Evolutionary conservation across 2,888 invertebrate genomes (phyloP), one percentile per base, ranked within the genome.

Genomic region (Nemoura dubitans): DNA sequence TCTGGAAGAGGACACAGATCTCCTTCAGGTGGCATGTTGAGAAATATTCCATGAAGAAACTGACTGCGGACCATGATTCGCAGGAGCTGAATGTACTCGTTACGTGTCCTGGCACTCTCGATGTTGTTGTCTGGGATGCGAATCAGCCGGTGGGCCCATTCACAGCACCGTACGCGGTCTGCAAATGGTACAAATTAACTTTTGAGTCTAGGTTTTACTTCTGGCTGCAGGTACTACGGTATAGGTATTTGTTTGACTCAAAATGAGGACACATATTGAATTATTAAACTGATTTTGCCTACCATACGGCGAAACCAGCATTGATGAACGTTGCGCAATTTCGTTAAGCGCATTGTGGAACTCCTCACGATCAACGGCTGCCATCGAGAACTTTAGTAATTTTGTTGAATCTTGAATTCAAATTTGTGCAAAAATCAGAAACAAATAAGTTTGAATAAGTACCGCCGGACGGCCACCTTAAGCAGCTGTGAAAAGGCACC

Each of bases 21-120:
- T 2, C 90, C 89, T 42, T 84, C 76, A 10, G 83, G 85, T 42
- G 81, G 85, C 42, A n/a, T 36, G 14, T 59, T 78, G 26, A 78
- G 85, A 89, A 93, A 93, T 0, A 93, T 92, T 0, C 92, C 92
- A 87, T 93, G 93, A 43, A 84, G 59, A 28, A 84, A 84, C 7
- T 84, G 59, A 21, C 84, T 76, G 5, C 84, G 76, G 28, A 93
- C 92, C 90, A 93, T 92, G 29, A 93, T 93, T 87, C 92, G 90
- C 88, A 94, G 89, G 87, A 92, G 91, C 89, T 93, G 93, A 0
- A 92, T 90, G 87, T 93, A 93, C 87, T 93, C 93, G 89, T 93
- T 93, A 86, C 92, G 91, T 85, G 93, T 89, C 89, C 91, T 92
- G 0, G 91, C 90, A 5, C 90, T 89, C 90, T 93, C 92, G 77